A percentile compares a stretch with the other conserved stretches of the same genome.
phyloP scores from a whole-genome alignment of 2,113 vertebrate species.

The Galbula dea region DNA sequence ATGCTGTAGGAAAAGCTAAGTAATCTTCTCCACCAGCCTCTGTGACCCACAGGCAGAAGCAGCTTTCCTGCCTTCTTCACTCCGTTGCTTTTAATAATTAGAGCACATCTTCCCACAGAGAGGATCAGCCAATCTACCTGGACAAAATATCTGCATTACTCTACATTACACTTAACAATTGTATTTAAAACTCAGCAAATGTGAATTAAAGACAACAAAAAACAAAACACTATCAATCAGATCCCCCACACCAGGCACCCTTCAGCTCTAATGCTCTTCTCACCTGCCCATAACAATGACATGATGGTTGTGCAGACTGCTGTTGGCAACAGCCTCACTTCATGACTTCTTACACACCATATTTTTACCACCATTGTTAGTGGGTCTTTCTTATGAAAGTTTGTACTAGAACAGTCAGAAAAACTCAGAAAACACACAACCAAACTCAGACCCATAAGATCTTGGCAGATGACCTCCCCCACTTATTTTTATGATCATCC shows the following conservation, averaged over 20 bases:
- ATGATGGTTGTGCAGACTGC: fast-evolving
- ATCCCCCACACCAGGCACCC: neutral
- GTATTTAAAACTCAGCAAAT: neutral
- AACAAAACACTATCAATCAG: neutral
- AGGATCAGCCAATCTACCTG: neutral
- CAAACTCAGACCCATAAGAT: neutral
- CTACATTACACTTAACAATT: neutral
- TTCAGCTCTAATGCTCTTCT: neutral
- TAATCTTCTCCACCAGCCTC: neutral
- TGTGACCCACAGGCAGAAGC: neutral
- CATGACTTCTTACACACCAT: neutral
- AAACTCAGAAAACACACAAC: neutral
- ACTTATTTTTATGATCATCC: neutral
- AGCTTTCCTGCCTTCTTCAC: neutral
- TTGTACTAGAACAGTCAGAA: neutral
- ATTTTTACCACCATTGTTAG: neutral
- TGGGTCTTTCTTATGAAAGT: neutral
- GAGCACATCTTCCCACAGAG: neutral
- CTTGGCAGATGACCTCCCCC: neutral
- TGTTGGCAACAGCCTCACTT: neutral
- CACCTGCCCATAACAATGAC: neutral
- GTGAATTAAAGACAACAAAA: neutral
- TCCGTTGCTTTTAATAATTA: neutral
- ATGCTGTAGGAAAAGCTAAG: neutral
- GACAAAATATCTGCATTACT: neutral